phyloP scores from a whole-genome alignment of 2,888 invertebrate genomes.

The Nezara viridula region DNA sequence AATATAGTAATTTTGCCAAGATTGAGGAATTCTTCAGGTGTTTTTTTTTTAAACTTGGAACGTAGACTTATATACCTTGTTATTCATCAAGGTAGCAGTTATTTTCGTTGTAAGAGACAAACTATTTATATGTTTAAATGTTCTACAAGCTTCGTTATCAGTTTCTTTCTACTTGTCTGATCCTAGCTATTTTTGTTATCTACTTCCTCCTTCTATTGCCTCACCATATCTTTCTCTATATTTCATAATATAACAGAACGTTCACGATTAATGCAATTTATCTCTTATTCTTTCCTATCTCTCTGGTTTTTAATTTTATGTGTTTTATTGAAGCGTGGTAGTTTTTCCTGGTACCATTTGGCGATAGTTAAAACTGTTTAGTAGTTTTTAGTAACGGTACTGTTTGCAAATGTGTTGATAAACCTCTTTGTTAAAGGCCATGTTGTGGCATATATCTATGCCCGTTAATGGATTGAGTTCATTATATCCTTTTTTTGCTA shows the following conservation, averaged over 20 bases:
- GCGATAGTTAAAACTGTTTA: not conserved
- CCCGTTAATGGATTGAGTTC: not conserved
- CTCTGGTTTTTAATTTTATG: no score
- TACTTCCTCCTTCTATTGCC: no score
- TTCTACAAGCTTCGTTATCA: not conserved
- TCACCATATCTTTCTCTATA: no score
- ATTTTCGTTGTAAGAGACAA: not conserved
- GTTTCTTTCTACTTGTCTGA: not conserved
- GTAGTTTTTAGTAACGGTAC: not conserved
- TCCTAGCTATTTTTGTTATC: not conserved
- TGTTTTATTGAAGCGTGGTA: no score
- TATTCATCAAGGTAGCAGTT: not conserved
- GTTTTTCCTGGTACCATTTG: not conserved
- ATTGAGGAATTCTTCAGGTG: not conserved
- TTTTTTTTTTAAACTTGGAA: not conserved
- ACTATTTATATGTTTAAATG: no score
- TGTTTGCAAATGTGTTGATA: not conserved
- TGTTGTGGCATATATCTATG: not conserved
- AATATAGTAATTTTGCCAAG: not conserved
- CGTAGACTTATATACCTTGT: not conserved
- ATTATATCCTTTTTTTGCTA: no score
- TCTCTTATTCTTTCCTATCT: no score
- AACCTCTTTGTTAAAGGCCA: not conserved
- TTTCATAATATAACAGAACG: no score
- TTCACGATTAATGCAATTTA: no score